phyloP scores from a whole-genome alignment of 2,888 invertebrate species.

The Laothoe populi region DNA sequence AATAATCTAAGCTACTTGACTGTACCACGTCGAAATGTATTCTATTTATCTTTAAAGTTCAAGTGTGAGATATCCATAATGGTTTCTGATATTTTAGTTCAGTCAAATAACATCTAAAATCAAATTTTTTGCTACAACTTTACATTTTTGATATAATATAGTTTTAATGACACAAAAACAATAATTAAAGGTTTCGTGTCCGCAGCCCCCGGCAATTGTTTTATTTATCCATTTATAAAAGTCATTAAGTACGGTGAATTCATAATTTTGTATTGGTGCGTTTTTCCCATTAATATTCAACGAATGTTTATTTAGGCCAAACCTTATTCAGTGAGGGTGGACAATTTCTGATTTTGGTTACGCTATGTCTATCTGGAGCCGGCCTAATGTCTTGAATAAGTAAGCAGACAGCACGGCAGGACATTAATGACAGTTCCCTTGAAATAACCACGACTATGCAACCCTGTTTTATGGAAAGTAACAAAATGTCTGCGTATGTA shows the following conservation, averaged over 20 bases:
- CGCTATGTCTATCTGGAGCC: slow-evolving; percentile 41
- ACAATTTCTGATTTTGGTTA: slow-evolving; percentile 42
- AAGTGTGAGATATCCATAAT: no score
- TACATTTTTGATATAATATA: no score
- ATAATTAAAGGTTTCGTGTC: no score
- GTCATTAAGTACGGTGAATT: slow-evolving; percentile 19
- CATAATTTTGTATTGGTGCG: slow-evolving; percentile 26
- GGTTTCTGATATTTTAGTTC: no score
- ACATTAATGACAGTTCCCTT: slow-evolving; percentile 41
- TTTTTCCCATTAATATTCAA: slow-evolving; percentile 38
- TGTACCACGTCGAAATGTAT: no score
- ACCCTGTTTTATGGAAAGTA: slow-evolving; percentile 17
- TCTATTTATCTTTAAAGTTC: no score
- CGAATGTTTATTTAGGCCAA: slow-evolving; percentile 45
- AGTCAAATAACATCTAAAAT: no score
- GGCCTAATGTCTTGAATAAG: slow-evolving; percentile 48
- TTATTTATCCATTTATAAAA: slow-evolving; percentile 2
- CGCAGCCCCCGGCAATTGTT: no score
- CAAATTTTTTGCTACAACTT: no score
- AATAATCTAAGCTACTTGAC: no score
- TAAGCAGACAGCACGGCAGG: slow-evolving; percentile 42
- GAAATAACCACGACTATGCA: slow-evolving; percentile 26
- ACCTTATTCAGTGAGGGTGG: slow-evolving; percentile 31
- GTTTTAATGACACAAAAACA: no score
- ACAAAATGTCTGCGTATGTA: slow-evolving; percentile 16